phyloP scores from a whole-genome alignment of 2,888 invertebrate species.

The Taphrorychus bicolor region DNA sequence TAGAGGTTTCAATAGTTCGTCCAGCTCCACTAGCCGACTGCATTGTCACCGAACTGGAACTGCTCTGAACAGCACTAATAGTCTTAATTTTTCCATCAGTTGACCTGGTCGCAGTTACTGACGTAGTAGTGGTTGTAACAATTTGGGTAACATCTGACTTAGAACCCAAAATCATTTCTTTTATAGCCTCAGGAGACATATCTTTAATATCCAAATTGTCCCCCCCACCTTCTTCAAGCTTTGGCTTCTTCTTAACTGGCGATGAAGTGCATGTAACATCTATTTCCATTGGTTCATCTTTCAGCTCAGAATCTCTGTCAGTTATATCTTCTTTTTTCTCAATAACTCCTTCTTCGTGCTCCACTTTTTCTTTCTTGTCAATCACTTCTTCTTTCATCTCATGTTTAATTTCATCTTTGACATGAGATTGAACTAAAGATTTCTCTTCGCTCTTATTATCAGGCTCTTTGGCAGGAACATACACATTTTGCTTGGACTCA shows the following conservation, averaged over 20 bases:
- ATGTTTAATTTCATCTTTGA: constrained; percentile 38
- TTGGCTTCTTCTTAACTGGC: constrained; percentile 55
- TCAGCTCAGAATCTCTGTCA: constrained; percentile 18
- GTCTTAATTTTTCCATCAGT: constrained; percentile 63
- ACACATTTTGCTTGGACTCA: constrained; percentile 52
- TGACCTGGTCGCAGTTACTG: constrained; percentile 58
- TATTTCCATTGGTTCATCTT: constrained; percentile 41
- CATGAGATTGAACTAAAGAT: constrained; percentile 42
- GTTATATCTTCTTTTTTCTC: constrained; percentile 10
- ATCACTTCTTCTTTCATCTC: constrained; percentile 27
- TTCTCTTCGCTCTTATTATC: constrained; percentile 36
- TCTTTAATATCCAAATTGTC: constrained; percentile 56
- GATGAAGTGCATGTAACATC: constrained; percentile 34
- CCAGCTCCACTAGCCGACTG: constrained; percentile 51
- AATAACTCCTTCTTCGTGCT: constrained; percentile 25
- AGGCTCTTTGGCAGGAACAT: constrained; percentile 49
- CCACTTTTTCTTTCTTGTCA: constrained; percentile 39
- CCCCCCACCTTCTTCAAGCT: constrained; percentile 48
- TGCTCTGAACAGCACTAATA: constrained; percentile 59
- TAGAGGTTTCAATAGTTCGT: constrained; percentile 54
- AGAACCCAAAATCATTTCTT: constrained; percentile 55
- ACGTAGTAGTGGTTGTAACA: constrained; percentile 56
- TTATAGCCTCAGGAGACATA: constrained; percentile 55
- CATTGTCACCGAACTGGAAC: constrained; percentile 59
- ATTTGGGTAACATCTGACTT: constrained; percentile 43